A percentile compares a stretch with the other conserved stretches of the same genome.
phyloP scores from a whole-genome alignment of 2,797 vertebrate genomes.

The Labroides dimidiatus region DNA sequence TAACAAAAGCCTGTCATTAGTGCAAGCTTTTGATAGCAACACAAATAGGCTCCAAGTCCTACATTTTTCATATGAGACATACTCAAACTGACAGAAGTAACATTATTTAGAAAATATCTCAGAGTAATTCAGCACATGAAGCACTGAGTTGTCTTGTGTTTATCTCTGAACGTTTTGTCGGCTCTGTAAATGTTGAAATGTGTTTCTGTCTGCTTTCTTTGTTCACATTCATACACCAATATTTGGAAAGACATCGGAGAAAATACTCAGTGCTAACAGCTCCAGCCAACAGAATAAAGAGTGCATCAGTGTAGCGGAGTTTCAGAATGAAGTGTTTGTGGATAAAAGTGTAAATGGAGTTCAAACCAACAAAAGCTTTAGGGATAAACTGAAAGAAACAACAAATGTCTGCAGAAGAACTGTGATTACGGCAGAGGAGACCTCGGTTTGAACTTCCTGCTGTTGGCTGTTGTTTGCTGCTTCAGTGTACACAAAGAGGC shows the following conservation, averaged over 20 bases:
- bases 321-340: not conserved
- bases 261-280: not conserved
- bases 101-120: not conserved
- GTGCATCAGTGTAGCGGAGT: not conserved
- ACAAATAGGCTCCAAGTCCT: no score
- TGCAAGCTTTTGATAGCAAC: no score
- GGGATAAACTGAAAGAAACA: conserved; percentile 2
- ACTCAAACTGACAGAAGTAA: no score
- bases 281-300: not conserved
- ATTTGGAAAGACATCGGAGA: not conserved
- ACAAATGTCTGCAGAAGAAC: not conserved
- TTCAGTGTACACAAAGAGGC: not conserved
- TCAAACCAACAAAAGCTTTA: conserved; percentile 12
- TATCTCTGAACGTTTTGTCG: not conserved
- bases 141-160: not conserved
- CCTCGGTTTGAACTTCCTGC: not conserved
- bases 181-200: not conserved
- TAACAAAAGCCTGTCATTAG: no score
- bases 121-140: not conserved
- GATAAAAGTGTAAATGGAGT: conserved; percentile 11
- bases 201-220: not conserved
- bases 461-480: not conserved
- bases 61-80: no score
- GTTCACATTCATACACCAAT: not conserved
- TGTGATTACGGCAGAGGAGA: not conserved